phyloP scores from a whole-genome alignment of 2,797 vertebrate genomes.

The Zalophus californianus region DNA sequence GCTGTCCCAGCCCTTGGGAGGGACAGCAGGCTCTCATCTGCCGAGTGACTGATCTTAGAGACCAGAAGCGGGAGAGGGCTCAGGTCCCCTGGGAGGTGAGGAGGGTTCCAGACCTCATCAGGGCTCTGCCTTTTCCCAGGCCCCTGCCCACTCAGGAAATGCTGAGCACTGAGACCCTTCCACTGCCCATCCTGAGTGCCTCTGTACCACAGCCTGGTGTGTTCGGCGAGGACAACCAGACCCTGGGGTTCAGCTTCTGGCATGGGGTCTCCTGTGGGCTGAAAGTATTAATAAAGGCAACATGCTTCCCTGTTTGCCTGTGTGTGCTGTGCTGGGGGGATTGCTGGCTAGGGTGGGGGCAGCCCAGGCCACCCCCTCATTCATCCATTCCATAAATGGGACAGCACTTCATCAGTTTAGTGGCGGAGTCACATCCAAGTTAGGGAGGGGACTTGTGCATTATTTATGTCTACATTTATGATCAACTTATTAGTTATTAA shows the following conservation, averaged over 20 bases:
- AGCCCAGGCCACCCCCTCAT: background rate
- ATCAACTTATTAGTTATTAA: background rate
- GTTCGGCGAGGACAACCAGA: background rate
- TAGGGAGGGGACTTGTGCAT: background rate
- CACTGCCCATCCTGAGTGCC: background rate
- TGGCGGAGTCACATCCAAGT: background rate
- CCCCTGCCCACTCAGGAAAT: constrained; percentile 55
- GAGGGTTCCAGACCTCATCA: background rate
- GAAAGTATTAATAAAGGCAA: constrained; percentile 61
- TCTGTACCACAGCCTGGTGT: background rate
- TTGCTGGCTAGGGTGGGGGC: no score
- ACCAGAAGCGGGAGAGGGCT: background rate
- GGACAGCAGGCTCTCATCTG: background rate
- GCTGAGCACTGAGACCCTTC: background rate
- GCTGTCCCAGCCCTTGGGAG: background rate
- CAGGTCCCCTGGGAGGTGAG: background rate
- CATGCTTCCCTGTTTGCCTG: background rate
- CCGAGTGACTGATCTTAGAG: background rate
- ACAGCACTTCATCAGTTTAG: background rate
- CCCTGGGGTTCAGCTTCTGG: background rate
- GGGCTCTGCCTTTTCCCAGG: constrained; percentile 44
- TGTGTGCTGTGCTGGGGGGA: background rate
- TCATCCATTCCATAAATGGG: background rate
- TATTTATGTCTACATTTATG: background rate
- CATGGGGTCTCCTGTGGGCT: background rate